Percentiles rank a stretch among this genome's conserved stretches.
phyloP scores from a whole-genome alignment of 2,888 invertebrate species.

The Eupithecia dodoneata region DNA sequence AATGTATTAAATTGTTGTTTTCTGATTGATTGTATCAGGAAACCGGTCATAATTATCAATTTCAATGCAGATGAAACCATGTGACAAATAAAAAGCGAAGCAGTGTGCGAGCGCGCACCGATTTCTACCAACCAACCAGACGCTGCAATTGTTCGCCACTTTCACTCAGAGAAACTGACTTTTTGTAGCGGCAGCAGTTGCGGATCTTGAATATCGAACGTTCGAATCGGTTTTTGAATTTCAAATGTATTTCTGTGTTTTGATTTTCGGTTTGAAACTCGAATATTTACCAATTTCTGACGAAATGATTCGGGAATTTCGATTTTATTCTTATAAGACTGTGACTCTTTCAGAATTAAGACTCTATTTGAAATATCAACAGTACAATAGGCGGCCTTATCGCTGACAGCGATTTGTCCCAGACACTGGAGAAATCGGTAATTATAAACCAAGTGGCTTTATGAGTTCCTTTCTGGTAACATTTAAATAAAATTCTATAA shows the following conservation, averaged over 20 bases:
- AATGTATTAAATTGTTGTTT: not conserved
- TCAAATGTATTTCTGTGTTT: slow-evolving; percentile 21
- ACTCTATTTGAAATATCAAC: not conserved
- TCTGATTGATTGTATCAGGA: not conserved
- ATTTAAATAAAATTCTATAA: too few species aligned
- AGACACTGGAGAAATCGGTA: too few species aligned
- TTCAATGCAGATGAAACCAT: not conserved
- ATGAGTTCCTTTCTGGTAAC: too few species aligned
- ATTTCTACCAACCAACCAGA: slow-evolving; percentile 66
- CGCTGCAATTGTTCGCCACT: slow-evolving; percentile 65
- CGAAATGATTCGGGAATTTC: not conserved
- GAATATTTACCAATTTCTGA: not conserved
- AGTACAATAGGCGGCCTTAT: too few species aligned
- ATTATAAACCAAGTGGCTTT: too few species aligned
- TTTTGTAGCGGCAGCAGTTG: slow-evolving; percentile 65
- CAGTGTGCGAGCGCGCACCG: slow-evolving; percentile 52
- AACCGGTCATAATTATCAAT: not conserved
- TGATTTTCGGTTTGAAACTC: slow-evolving; percentile 20
- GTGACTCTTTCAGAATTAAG: not conserved
- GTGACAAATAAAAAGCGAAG: slow-evolving; percentile 44
- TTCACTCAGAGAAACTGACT: slow-evolving; percentile 82
- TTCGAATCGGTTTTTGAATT: slow-evolving; percentile 37
- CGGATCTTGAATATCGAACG: slow-evolving; percentile 64
- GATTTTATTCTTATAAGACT: not conserved
- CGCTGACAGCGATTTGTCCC: too few species aligned